Evolutionary conservation across 2,888 invertebrate species (phyloP), one percentile per base, ranked within the genome.

Genomic region (Oscheius myriophilus): DNA sequence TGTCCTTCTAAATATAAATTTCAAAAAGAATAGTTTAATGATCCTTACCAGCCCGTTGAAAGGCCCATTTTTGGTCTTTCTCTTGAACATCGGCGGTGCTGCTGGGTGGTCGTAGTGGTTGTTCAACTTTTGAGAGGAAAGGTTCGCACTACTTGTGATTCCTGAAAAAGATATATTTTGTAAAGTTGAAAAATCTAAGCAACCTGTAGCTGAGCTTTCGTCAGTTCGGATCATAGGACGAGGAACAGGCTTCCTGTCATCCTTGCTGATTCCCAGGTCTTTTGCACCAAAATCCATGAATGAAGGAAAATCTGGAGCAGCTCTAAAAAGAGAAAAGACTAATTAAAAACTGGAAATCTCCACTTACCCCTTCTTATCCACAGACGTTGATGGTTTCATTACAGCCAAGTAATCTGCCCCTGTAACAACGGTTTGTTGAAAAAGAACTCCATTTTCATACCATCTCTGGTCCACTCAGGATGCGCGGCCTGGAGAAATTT

Each of bases 191-290:
- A n/a, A n/a, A n/a, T n/a, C n/a, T n/a, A n/a, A n/a, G 9, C 3
- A 39, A 65, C 65, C 65, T 46, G 65, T 65, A 6, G 65, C 65
- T 23, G 65, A 65, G 18, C 54, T 65, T n/a, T 65, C 65, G 49
- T 65, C 57, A 16, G 26, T 55, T 21, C 55, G 39, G 14, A 55
- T 46, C 6, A 49, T 54, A 1, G 55, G 39, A 11, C 55, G 65
- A 14, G 65, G 65, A 3, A 45, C 26, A 1, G 46, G 41, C 21
- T 46, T 55, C 25, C 46, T 14, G 18, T 49, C 51, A 23, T 65
- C 54, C 21, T 57, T 49, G 4, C 57, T 23, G 16, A 65, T 18
- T 26, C 65, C 57, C 46, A 65, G 18, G 3, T 21, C 43, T 43
- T 45, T 26, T 12, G 46, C 39, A 12, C 43, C 42, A 21, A 16